Base-by-base conservation (phyloP, 2,113 vertebrate genomes). In the Hippocampus guttulatus region DNA sequence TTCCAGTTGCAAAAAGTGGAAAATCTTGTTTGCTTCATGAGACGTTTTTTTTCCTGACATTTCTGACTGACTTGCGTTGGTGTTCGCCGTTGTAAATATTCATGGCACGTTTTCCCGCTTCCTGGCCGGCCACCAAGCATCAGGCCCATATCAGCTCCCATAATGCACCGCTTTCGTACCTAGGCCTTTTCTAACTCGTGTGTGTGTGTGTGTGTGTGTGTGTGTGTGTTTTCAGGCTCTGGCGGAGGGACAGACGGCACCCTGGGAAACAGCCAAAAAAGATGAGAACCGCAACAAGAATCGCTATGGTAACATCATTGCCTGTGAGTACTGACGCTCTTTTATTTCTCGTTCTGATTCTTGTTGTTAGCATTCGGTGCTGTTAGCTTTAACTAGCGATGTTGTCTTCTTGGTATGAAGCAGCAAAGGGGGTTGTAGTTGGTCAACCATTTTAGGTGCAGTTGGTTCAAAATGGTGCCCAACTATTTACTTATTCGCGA, bases 241-340 rank as follows among this genome's bases (percentile, higher is more conserved):
- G 77, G 95, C 96, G 0, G 96, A 98, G 78, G 97, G 97, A 78
- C 97, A 98, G 92, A 95, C 95, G 0, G 96, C 96, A 3, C 96
- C 97, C 8, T 98, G 97, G 97, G 95, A 98, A 27, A 97, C 94
- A 0, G 97, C 97, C 89, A 98, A 98, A 84, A 97, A 98, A 78
- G 96, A 98, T 0, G 96, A 96, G 83, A 98, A 98, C 82, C 96
- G 96, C 86, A 97, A 95, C 83, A 98, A 98, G 93, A 98, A 98
- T 82, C 94, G 97, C 92, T 98, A 98, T 0, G 97, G 97, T 33
- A 98, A 98, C 91, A 98, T 98, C 91, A 98, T 98, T 83, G 97
- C 97, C 92, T 98, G 97, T 98, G 94, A 93, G 97, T 96, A 87
- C 86, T 83, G 83, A 69, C 43, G 0, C 33, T 12, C 8, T 52